Evolutionary conservation across 2,113 vertebrate genomes (phyloP).

Genomic region (Nicator chloris): DNA sequence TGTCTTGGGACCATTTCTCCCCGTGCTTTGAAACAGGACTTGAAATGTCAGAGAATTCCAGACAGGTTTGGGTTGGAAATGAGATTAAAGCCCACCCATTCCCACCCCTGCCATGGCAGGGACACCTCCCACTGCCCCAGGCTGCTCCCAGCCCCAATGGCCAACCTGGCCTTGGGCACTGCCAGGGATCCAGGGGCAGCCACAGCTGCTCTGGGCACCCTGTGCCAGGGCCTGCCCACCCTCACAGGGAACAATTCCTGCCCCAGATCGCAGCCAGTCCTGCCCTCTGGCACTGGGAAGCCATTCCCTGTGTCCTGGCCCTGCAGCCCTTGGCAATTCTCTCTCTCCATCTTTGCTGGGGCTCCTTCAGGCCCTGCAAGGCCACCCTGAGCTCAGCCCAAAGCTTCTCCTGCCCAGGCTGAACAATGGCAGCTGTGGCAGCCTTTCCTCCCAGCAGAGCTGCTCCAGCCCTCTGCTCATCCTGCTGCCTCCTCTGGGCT

Average conservation of each 20-base stretch:
- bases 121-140: neutral
- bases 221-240: neutral
- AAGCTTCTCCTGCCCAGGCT: no score
- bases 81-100: no score
- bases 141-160: neutral
- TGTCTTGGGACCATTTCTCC: neutral
- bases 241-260: neutral
- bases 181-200: neutral
- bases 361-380: neutral
- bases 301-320: neutral
- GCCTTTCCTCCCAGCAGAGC: no score
- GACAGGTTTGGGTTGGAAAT: neutral
- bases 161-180: neutral
- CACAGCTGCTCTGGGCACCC: neutral
- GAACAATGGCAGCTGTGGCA: no score
- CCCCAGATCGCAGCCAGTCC: no score
- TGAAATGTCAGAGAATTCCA: neutral
- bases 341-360: neutral
- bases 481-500: no score
- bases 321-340: neutral
- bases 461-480: no score
- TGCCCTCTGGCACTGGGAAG: neutral
- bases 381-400: neutral
- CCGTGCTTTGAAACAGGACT: neutral
- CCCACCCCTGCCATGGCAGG: neutral